A percentile compares a stretch with the other conserved stretches of the same genome.
Evolutionary conservation across 2,797 vertebrate genomes (phyloP).

Genomic region (Coendou prehensilis): DNA sequence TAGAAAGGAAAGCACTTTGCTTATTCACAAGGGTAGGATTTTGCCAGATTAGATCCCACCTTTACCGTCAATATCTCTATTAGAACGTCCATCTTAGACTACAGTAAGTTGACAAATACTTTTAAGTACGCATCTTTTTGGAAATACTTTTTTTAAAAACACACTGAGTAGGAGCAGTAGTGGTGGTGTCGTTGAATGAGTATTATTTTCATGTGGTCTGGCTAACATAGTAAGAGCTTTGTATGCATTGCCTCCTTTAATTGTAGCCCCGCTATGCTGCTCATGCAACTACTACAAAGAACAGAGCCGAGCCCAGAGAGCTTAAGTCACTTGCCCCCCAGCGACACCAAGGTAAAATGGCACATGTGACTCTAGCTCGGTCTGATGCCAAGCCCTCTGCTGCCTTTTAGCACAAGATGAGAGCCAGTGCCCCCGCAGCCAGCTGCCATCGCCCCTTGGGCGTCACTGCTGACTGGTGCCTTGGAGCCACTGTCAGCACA

Average conservation of each 20-base stretch:
- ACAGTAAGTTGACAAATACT: not conserved
- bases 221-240: not conserved
- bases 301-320: not conserved
- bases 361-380: not conserved
- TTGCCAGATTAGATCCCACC: not conserved
- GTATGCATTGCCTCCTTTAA: not conserved
- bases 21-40: not conserved
- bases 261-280: no score
- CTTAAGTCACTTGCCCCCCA: not conserved
- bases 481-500: not conserved
- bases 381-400: not conserved
- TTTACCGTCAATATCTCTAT: no score
- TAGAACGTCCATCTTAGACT: not conserved
- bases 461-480: not conserved
- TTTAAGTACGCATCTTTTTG: not conserved
- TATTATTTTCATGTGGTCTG: not conserved
- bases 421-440: fast-evolving
- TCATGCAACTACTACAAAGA: not conserved
- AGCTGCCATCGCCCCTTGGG: not conserved
- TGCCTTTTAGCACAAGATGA: not conserved
- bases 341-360: not conserved
- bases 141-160: not conserved
- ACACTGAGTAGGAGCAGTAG: not conserved
- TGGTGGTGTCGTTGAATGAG: fast-evolving
- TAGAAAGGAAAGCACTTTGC: not conserved